A percentile compares a stretch with the other conserved stretches of the same genome.
These are phyloP conservation scores for Hydriomena furcata DNA, from an alignment of 2,888 invertebrate species.

Conservation along the genomic window DNA sequence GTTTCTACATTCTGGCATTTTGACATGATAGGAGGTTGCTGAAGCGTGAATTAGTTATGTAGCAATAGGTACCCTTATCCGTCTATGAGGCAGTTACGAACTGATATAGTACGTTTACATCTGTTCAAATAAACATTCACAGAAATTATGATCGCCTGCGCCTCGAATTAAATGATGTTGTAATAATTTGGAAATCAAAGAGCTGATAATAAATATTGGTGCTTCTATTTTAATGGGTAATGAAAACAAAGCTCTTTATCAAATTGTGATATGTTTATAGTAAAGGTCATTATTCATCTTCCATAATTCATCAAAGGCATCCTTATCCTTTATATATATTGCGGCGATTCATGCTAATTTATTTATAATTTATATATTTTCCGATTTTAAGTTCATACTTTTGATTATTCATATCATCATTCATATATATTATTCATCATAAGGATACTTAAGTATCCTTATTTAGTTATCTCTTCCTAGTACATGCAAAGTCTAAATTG, in stretches of 20 bases:
- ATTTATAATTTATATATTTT: too few relatives aligned
- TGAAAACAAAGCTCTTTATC: conserved; percentile 22
- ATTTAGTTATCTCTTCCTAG: too few relatives aligned
- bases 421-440: too few relatives aligned
- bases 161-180: conserved; percentile 21
- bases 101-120: conserved; percentile 49
- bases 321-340: too few relatives aligned
- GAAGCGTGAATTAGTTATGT: background rate
- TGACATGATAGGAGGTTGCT: background rate
- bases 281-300: background rate
- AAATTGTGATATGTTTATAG: background rate
- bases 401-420: too few relatives aligned
- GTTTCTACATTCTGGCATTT: too few relatives aligned
- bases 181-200: conserved; percentile 34
- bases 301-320: too few relatives aligned
- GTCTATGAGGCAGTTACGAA: conserved; percentile 40
- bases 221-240: conserved; percentile 1
- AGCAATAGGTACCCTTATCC: conserved; percentile 9
- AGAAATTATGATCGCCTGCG: conserved; percentile 47
- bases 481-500: too few relatives aligned
- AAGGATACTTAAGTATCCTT: too few relatives aligned
- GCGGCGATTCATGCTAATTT: too few relatives aligned
- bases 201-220: conserved; percentile 7
- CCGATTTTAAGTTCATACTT: too few relatives aligned
- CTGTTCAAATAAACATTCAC: conserved; percentile 61